phyloP scores from a whole-genome alignment of 35 echinoderm and acorn worm species.

The Eucidaris tribuloides region DNA sequence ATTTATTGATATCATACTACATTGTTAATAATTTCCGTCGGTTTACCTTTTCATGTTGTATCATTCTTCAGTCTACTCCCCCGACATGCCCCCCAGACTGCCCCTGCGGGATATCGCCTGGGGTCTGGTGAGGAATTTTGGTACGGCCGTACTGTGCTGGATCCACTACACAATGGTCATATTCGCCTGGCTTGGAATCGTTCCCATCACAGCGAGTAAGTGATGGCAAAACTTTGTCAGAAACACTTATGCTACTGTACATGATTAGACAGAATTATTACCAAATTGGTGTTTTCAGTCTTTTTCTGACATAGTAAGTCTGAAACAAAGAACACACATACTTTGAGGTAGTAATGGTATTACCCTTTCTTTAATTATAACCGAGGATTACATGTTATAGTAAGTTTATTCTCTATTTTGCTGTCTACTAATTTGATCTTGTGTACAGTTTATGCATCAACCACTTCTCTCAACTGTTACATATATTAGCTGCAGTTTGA shows the following conservation, averaged over 20 bases:
- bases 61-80: conserved; percentile 77
- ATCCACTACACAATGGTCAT: conserved; percentile 91
- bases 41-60: not conserved
- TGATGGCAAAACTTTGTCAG: too few relatives aligned
- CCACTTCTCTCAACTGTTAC: too few relatives aligned
- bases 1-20: too few relatives aligned
- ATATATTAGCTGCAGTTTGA: too few relatives aligned
- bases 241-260: too few relatives aligned
- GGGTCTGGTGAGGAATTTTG: conserved; percentile 86
- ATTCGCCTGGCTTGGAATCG: conserved; percentile 94
- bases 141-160: conserved; percentile 92
- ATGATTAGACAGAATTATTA: too few relatives aligned
- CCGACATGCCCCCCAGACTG: conserved; percentile 86
- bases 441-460: too few relatives aligned
- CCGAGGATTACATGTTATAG: too few relatives aligned
- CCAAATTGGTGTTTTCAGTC: not conserved
- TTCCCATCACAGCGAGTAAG: conserved; percentile 94
- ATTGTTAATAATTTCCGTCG: not conserved
- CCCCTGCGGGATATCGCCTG: conserved; percentile 79
- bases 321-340: not conserved
- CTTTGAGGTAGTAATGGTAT: not conserved
- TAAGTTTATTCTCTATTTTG: too few relatives aligned
- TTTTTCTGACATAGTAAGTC: too few relatives aligned
- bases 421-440: too few relatives aligned
- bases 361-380: too few relatives aligned